phyloP scores from a whole-genome alignment of 2,888 invertebrate species.

The Subacronicta megacephala region DNA sequence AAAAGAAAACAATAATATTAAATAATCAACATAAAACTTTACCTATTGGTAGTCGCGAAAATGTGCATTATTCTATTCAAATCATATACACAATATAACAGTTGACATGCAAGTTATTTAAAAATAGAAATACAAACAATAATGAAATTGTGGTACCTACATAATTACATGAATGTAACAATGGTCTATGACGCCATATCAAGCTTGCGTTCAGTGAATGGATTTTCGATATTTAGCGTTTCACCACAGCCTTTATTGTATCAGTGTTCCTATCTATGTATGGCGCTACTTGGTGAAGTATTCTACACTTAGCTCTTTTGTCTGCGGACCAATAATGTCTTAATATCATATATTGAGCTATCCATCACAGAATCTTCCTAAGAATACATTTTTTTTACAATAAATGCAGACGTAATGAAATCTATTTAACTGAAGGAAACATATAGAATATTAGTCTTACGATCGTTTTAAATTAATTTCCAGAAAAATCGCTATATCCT shows the following conservation, averaged over 20 bases:
- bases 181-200: constrained; percentile 37
- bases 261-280: constrained; percentile 1
- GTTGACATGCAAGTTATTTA: constrained; percentile 16
- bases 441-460: no score
- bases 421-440: no score
- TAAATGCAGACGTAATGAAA: no score
- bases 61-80: constrained; percentile 8
- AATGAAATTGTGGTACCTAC: constrained; percentile 25
- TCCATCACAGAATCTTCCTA: no score
- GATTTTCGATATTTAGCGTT: constrained; percentile 46
- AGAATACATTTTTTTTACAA: no score
- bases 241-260: constrained; percentile 44
- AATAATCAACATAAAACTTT: no score
- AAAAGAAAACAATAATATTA: no score
- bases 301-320: constrained; percentile 20
- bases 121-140: constrained; percentile 34
- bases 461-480: no score
- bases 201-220: constrained; percentile 36
- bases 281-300: constrained; percentile 1
- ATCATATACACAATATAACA: constrained; percentile 7
- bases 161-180: constrained; percentile 39
- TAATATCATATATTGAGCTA: no score
- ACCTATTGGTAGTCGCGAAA: not conserved
- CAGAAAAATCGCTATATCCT: no score
- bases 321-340: no score